Evolutionary conservation across 2,113 vertebrate genomes (phyloP), one percentile per base, ranked within the genome.

Genomic region (Mesoclemmys tuberculata): DNA sequence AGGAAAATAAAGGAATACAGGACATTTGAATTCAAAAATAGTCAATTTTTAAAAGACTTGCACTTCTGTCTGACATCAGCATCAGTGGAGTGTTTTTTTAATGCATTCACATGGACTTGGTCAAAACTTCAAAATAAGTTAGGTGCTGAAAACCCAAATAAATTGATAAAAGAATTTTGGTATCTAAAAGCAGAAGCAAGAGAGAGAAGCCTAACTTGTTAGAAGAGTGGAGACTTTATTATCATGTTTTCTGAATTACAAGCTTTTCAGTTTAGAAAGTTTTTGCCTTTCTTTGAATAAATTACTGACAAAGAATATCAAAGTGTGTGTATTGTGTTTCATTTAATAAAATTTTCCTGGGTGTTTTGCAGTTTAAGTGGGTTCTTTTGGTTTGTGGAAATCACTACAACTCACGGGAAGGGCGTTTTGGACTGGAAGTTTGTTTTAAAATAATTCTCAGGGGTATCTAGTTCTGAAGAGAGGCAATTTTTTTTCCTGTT

Each of bases 401-500:
- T 48, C 85, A 78, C 22, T 84, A 35, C n/a, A 58, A 89, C 49
- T 81, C 12, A 9, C 19, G 71, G 58, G 88, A 55, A 41, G 46
- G 24, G 16, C 29, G 93, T 90, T 29, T 87, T 88, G 80, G 86
- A 55, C 31, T 1, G 1, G 48, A 41, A 26, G 3, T 51, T 71
- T 14, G 31, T 13, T 26, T 35, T 38, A 2, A 58, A 90, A 58
- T n/a, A n/a, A 82, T 92, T 94, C 91, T 77, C 79, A 87, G 88
- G 88, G 80, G 81, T 88, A 14, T 74, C 80, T 89, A 58, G 91
- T 93, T 81, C 82, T 24, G 74, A 2, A 3, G 90, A 85, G 61
- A 83, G 81, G 92, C 91, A 90, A 95, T 77, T 94, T 90, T 93
- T 96, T 92, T 84, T 90, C 41, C 49, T 56, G 77, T 80, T 95